Base-by-base conservation (phyloP, 2,888 invertebrate species). In the Drosophila dives region DNA sequence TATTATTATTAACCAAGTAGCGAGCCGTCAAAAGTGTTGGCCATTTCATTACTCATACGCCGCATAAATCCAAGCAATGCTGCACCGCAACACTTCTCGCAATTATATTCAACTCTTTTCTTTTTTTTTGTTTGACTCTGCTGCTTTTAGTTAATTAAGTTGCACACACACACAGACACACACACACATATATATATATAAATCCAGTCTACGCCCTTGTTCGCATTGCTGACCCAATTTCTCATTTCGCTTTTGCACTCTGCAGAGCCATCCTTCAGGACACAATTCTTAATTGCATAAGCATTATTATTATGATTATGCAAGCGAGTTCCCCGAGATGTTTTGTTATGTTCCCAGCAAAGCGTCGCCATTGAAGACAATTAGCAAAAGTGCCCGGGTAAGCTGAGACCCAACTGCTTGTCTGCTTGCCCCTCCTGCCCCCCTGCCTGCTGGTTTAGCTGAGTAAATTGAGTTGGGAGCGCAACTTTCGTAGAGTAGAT, bases 31-130 rank as follows among this genome's bases (percentile, higher is more conserved):
- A 60, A 66, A 77, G 64, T 67, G 80, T 74, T 69, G 70, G 70
- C 68, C 67, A 71, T 72, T 85, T 85, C 77, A 83, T 81, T 81
- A 83, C 81, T 81, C 85, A 85, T 85, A 83, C 85, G 85, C 83
- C 77, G 75, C 75, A 64, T 53, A 64, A 50, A 56, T 38, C 53
- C 40, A 50, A 55, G 34, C 48, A 33, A 29, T 50, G 17, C 51
- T 45, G 15, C 51, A 61, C 48, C 20, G 20, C 23, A 33, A 15
- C 11, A 3, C 36, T 38, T 54, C 17, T 26, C 26, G 11, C 26
- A 12, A 49, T 61, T 65, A 48, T n/a, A 32, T 29, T 40, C 32
- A 56, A 56, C 55, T 53, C 61, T 33, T 76, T 63, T 45, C 3
- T 23, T 23, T 45, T 29, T 29, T 29, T 29, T 29, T 29, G 29